Conservation (phyloP, 2,797 vertebrate species). For the Gobio occitaniae region DNA sequence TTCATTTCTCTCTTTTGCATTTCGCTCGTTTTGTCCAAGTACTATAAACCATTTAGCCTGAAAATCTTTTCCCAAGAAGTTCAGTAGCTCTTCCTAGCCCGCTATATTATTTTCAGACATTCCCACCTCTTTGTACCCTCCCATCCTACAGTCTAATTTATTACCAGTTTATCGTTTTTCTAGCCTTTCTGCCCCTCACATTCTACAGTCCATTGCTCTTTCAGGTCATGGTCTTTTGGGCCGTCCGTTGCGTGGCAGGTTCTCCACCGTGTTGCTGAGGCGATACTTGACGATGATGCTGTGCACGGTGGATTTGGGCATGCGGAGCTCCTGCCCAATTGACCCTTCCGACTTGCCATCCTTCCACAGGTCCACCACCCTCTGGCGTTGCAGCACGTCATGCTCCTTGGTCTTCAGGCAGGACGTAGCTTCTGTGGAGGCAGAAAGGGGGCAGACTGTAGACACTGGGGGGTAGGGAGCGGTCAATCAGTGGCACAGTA, state of each 20-base stretch:
- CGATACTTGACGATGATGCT: slow-evolving; percentile 87
- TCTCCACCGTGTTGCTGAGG: slow-evolving; percentile 86
- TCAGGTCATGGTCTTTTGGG: slow-evolving; percentile 80
- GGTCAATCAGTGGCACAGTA: slow-evolving; percentile 58
- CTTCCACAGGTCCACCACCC: slow-evolving; percentile 87
- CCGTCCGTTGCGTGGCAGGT: slow-evolving; percentile 82
- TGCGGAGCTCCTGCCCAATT: slow-evolving; percentile 83
- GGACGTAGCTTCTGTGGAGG: slow-evolving; percentile 83
- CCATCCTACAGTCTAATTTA: slow-evolving; percentile 60
- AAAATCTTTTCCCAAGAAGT: slow-evolving; percentile 24
- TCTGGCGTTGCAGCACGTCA: slow-evolving; percentile 83
- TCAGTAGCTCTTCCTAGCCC: background rate
- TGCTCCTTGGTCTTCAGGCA: slow-evolving; percentile 88
- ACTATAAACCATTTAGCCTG: slow-evolving; percentile 11
- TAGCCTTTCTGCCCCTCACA: slow-evolving; percentile 1
- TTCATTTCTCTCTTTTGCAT: slow-evolving; percentile 49
- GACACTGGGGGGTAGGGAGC: slow-evolving; percentile 72
- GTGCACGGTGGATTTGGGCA: slow-evolving; percentile 87
- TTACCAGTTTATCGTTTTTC: background rate
- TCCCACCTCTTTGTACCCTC: slow-evolving; percentile 30
- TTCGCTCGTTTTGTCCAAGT: slow-evolving; percentile 55
- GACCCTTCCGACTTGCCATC: slow-evolving; percentile 85
- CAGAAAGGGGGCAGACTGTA: slow-evolving; percentile 88
- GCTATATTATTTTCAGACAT: slow-evolving; percentile 47
- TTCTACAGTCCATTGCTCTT: slow-evolving; percentile 24